phyloP scores from a whole-genome alignment of 1,140 invertebrate genomes.

The Phthorimaea operculella region DNA sequence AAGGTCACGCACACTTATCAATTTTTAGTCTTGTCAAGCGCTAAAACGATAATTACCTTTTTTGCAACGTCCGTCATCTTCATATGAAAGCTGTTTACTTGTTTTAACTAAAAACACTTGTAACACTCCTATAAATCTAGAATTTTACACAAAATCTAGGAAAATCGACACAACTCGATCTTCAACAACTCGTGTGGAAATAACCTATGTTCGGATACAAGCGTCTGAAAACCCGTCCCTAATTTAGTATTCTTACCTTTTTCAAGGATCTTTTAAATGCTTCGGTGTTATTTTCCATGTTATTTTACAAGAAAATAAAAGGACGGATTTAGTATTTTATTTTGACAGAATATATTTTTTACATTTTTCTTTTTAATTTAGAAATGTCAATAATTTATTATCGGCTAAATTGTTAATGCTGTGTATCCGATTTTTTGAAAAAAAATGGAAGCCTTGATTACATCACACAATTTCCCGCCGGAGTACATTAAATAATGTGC shows the following conservation, averaged over 20 bases:
- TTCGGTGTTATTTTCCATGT: neutral
- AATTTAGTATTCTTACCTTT: neutral
- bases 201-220: slow-evolving; percentile 27
- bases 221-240: neutral
- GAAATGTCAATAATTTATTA: too few relatives aligned
- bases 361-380: slow-evolving; percentile 37
- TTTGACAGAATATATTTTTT: slow-evolving; percentile 14
- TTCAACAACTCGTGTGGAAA: slow-evolving; percentile 38
- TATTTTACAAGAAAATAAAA: neutral
- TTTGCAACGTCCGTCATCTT: slow-evolving; percentile 62
- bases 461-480: too few relatives aligned
- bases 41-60: slow-evolving; percentile 48
- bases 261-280: neutral
- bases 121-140: neutral
- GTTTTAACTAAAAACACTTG: neutral
- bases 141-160: slow-evolving; percentile 7
- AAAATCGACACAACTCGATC: slow-evolving; percentile 27
- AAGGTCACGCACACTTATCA: slow-evolving; percentile 35
- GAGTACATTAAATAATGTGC: too few relatives aligned
- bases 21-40: slow-evolving; percentile 32
- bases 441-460: too few relatives aligned
- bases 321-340: neutral
- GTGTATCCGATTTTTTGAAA: too few relatives aligned
- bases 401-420: too few relatives aligned
- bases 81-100: slow-evolving; percentile 14